These are phyloP conservation scores for Bombycilla garrulus DNA, from an alignment of 2,113 vertebrate species.

Conservation along the genomic window DNA sequence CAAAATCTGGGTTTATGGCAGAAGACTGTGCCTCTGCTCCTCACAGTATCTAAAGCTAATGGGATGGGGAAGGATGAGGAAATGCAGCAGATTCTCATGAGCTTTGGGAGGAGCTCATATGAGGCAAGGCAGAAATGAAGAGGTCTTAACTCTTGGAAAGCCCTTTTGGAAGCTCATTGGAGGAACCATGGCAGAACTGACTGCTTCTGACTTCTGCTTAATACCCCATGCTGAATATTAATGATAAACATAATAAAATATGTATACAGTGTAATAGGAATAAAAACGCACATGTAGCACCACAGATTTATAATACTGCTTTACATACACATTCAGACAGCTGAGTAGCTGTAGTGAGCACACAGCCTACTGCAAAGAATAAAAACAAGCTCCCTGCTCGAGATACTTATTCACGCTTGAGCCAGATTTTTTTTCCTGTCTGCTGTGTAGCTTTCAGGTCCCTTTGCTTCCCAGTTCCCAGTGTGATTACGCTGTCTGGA, in stretches of 20 bases:
- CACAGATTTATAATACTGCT: slow-evolving; percentile 41
- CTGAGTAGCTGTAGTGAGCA: not conserved
- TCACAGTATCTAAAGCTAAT: not conserved
- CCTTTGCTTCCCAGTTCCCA: not conserved
- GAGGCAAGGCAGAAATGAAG: slow-evolving; percentile 13
- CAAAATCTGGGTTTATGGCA: not conserved
- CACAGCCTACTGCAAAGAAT: slow-evolving; percentile 26
- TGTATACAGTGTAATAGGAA: slow-evolving; percentile 65
- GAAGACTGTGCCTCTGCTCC: not conserved
- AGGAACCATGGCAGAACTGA: slow-evolving; percentile 55
- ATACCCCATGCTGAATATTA: slow-evolving; percentile 51
- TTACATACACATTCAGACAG: slow-evolving; percentile 41
- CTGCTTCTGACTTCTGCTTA: slow-evolving; percentile 59
- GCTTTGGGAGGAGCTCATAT: not conserved
- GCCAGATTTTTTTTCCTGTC: not conserved
- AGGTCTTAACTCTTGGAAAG: not conserved
- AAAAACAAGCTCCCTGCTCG: not conserved
- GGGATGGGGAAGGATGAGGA: not conserved
- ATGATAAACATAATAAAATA: slow-evolving; percentile 69
- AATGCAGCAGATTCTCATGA: not conserved
- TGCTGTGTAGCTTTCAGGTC: not conserved
- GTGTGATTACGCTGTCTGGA: not conserved
- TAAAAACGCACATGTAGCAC: slow-evolving; percentile 32
- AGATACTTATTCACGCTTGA: not conserved
- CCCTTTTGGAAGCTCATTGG: not conserved